Evolutionary conservation across 1,140 invertebrate genomes (phyloP), one percentile per base, ranked within the genome.

Genomic region (Habropoda laboriosa): DNA sequence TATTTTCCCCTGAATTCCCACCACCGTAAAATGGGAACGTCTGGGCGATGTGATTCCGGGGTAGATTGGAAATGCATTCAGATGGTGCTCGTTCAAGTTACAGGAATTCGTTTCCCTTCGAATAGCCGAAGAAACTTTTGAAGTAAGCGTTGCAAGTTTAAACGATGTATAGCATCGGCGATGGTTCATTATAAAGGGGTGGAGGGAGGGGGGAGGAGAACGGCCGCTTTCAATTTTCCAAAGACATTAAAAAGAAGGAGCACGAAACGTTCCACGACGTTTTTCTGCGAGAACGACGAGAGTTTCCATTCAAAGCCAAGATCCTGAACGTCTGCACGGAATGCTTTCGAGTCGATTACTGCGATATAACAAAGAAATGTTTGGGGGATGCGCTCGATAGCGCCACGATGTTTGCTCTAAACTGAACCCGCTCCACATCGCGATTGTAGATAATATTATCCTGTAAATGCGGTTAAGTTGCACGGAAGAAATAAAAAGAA

Each of bases 31-130:
- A 83, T 74, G 51, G 82, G 67, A 49, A 40, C 51, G 71, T 67
- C 83, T 67, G 32, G 66, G n/a, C 60, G 61, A 68, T 47, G 67
- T 42, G 78, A 85, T 85, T 80, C 76, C 78, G 66, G 67, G 58
- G 45, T 18, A 66, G 42, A 74, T 83, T 61, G 81, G 60, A 67
- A 83, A 85, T 42, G 67, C 82, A 80, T 85, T 78, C 75, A 61
- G 75, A 78, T 49, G 55, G 66, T 18, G 42, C 7, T 47, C 66
- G 66, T 24, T 24, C 55, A 78, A 78, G 75, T 78, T 70, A 61
- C 75, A 61, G 66, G 55, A 78, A 78, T 78, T 78, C 75, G 75
- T 78, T 78, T 51, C 38, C 67, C 24, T 49, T 40, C 66, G 55
- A 71, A 78, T 70, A 13, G 75, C 53, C 55, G 18, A 24, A 5